Evolutionary conservation across 2,888 invertebrate species (phyloP), one percentile per base, ranked within the genome.

Genomic region (Baronia brevicornis): DNA sequence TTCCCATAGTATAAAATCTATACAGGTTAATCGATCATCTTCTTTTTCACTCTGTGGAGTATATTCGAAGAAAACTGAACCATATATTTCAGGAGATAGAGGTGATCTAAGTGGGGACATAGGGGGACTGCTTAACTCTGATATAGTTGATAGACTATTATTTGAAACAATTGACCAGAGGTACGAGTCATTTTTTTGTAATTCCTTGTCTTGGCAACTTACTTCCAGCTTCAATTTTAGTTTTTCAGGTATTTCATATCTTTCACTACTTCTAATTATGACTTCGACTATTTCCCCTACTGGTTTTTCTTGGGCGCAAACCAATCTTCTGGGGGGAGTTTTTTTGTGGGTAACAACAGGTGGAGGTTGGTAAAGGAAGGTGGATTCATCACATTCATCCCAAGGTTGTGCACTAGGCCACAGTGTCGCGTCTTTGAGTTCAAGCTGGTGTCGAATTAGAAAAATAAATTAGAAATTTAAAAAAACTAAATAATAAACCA

Each of bases 1-100:
- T 33, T 84, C 82, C 84, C 84, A 84, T 4, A 84, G 48, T 39
- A 84, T 82, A 5, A 84, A 63, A 34, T 84, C 74, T 38, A 82
- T 63, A 35, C 73, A 77, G 0, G 71, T 63, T 14, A 82, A 46
- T 17, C 52, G 60, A 32, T 72, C 62, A 27, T 72, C 57, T 0
- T 64, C 53, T 11, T 55, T 45, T 20, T 75, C 68, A 2, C 43
- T 47, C 8, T 53, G 46, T 0, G 64, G 51, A 1, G 67, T 58
- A 33, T 72, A 78, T 44, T 79, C 78, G 33, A 82, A 82, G 65
- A 78, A 79, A 44, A 75, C 69, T 29, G 80, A 72, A 26, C 74
- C 73, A 44, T 71, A 78, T 43, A 78, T 68, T 2, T 75, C 77
- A 4, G 77, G 67, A 0, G 79, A 64, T 25, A 59, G 26, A 0